phyloP scores from a whole-genome alignment of 1,140 invertebrate genomes.

The Archivesica marissinica region DNA sequence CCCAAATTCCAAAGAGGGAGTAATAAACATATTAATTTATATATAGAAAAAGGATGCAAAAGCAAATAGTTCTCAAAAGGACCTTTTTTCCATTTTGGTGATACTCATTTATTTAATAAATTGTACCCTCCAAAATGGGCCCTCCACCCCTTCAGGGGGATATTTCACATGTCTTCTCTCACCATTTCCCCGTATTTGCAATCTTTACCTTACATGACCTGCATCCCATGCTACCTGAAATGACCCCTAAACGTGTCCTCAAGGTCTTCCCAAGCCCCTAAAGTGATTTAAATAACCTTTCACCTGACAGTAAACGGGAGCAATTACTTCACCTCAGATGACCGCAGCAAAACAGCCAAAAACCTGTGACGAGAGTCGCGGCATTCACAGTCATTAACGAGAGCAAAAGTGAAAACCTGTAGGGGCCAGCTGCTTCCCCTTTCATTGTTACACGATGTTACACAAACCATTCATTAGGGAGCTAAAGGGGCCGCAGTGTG shows the following conservation, averaged over 20 bases:
- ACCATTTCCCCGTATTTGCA: too few relatives aligned
- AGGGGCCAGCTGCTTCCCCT: conserved; percentile 21
- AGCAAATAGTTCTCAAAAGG: too few relatives aligned
- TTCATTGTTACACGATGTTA: conserved; percentile 18
- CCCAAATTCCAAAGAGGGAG: too few relatives aligned
- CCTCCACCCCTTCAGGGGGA: too few relatives aligned
- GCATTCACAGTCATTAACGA: conserved; percentile 7
- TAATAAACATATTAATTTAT: too few relatives aligned
- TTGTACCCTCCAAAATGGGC: too few relatives aligned
- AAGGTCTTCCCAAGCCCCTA: not conserved
- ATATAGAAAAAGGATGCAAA: too few relatives aligned
- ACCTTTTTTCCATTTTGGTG: too few relatives aligned
- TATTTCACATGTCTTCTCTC: too few relatives aligned
- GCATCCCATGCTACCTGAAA: conserved; percentile 7
- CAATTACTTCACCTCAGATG: conserved; percentile 28
- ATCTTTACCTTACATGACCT: conserved; percentile 14
- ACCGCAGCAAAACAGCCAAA: conserved; percentile 1
- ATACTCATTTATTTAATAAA: too few relatives aligned
- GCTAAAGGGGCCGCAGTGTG: conserved; percentile 2
- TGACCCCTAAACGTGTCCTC: not conserved
- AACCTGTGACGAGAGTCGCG: too few relatives aligned
- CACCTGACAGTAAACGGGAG: conserved; percentile 2
- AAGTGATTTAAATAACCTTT: conserved; percentile 39
- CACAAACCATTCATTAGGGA: conserved; percentile 26
- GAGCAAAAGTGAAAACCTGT: conserved; percentile 18